phyloP scores from a whole-genome alignment of 1,140 invertebrate genomes.

The Anoplolepis gracilipes region DNA sequence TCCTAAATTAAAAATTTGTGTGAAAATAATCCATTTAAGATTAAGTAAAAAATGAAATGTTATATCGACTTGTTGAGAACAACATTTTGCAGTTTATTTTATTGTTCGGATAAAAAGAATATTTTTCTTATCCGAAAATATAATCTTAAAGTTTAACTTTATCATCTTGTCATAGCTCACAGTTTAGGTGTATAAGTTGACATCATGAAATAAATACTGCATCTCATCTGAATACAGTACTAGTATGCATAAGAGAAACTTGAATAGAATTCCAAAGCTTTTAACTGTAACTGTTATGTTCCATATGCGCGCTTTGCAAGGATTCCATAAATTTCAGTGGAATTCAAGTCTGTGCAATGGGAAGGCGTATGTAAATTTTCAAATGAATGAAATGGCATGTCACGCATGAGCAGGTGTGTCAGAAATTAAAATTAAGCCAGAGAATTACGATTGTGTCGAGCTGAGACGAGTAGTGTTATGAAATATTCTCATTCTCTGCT shows the following conservation, averaged over 20 bases:
- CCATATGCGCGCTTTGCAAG: neutral
- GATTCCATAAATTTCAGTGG: constrained; percentile 21
- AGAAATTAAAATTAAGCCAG: constrained; percentile 60
- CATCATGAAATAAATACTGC: neutral
- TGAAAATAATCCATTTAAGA: neutral
- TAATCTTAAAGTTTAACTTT: constrained; percentile 2
- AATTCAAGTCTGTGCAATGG: constrained; percentile 18
- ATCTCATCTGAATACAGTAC: constrained; percentile 1
- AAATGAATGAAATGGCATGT: constrained; percentile 47
- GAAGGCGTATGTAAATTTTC: constrained; percentile 25
- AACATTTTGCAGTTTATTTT: neutral
- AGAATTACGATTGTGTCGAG: constrained; percentile 59
- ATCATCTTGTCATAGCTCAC: neutral
- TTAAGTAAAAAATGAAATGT: neutral
- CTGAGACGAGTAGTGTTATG: constrained; percentile 48
- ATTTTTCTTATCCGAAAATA: neutral
- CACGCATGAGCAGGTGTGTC: constrained; percentile 33
- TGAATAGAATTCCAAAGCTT: constrained; percentile 56
- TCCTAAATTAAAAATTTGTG: neutral
- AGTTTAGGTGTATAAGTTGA: neutral
- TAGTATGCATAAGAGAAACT: neutral
- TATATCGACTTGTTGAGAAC: neutral
- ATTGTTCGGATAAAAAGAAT: neutral
- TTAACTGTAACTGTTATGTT: constrained; percentile 45
- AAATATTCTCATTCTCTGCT: constrained; percentile 61